phyloP scores from a whole-genome alignment of 2,888 invertebrate genomes.

The Ecliptopera silaceata region DNA sequence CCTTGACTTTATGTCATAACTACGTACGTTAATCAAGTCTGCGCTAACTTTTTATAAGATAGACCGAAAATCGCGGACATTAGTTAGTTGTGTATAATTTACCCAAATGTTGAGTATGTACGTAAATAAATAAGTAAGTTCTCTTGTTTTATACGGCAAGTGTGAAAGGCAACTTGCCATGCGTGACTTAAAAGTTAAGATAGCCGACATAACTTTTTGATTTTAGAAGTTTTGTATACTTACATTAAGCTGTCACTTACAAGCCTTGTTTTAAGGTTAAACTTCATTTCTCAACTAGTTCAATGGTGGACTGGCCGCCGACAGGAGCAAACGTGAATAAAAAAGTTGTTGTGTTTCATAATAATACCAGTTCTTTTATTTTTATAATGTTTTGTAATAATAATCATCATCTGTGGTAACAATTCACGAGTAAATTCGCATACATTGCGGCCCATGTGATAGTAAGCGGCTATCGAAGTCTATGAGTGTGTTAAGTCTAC shows the following conservation, averaged over 20 bases:
- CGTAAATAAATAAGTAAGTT: too few species aligned
- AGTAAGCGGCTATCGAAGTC: not conserved
- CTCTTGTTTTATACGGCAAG: not conserved
- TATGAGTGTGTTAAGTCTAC: too few species aligned
- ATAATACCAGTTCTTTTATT: constrained; percentile 1
- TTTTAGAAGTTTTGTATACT: constrained; percentile 5
- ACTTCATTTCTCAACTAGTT: constrained; percentile 8
- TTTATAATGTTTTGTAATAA: not conserved
- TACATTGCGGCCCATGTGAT: not conserved
- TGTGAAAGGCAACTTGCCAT: not conserved
- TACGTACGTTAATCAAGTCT: too few species aligned
- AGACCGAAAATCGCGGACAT: too few species aligned
- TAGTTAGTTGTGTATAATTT: too few species aligned
- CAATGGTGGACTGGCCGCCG: constrained; percentile 2
- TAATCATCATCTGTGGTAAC: not conserved
- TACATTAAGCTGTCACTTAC: constrained; percentile 11
- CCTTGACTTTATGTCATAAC: too few species aligned
- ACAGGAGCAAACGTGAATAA: constrained; percentile 13
- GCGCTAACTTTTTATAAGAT: too few species aligned
- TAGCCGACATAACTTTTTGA: not conserved
- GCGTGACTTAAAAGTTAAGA: not conserved
- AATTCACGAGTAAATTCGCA: not conserved
- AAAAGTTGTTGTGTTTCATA: not conserved
- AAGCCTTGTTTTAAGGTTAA: constrained; percentile 11
- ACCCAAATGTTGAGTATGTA: too few species aligned